A percentile compares a stretch with the other conserved stretches of the same genome.
Conservation (phyloP, 2,113 vertebrate species). For the Plotosus lineatus region DNA sequence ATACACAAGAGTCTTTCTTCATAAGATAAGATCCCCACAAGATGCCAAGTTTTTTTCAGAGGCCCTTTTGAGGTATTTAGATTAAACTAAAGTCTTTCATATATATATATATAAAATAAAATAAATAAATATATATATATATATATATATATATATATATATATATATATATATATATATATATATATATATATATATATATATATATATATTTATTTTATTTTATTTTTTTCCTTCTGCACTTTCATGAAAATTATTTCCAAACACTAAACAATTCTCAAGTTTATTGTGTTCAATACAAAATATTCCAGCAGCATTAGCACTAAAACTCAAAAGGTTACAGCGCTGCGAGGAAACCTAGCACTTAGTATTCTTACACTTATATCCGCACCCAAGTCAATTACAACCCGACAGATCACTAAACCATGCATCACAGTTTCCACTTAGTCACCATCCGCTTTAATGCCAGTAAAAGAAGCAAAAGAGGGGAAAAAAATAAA, state of each 20-base stretch:
- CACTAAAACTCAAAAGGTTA: constrained; percentile 6
- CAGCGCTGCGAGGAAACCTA: constrained; percentile 62
- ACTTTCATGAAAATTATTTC: not conserved
- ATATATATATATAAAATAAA: no score
- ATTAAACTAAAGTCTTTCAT: not conserved
- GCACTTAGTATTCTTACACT: constrained; percentile 68
- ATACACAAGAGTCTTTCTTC: not conserved
- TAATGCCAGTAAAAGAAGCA: constrained; percentile 60
- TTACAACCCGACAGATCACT: constrained; percentile 72
- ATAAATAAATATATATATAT: no score
- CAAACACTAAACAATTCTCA: not conserved
- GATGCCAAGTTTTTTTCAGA: not conserved
- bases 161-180: no score
- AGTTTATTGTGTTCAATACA: not conserved
- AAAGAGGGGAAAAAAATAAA: constrained; percentile 55
- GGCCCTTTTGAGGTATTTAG: no score
- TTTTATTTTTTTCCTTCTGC: not conserved
- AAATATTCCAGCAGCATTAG: not conserved
- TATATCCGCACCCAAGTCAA: constrained; percentile 73
- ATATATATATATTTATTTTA: no score
- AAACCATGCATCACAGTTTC: constrained; percentile 58
- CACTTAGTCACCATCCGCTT: constrained; percentile 64
- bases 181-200: no score
- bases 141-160: no score
- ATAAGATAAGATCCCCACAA: not conserved